phyloP scores from a whole-genome alignment of 2,113 vertebrate genomes.

The Sylvilagus bachmani region DNA sequence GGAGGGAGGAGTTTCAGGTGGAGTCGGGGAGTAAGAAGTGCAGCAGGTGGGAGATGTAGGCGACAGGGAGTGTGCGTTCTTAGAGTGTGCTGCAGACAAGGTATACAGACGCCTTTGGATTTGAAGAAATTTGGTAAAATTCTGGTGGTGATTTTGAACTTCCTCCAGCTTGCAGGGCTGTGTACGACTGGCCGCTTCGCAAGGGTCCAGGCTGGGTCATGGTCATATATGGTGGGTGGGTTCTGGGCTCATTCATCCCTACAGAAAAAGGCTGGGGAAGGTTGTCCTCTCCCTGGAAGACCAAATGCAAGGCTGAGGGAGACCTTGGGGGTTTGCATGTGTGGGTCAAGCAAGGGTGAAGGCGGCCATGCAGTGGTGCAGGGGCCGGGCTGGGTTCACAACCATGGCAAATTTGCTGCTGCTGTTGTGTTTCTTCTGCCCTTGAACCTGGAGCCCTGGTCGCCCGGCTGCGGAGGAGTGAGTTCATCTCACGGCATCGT shows the following conservation, averaged over 20 bases:
- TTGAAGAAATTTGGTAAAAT: not conserved
- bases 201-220: not conserved
- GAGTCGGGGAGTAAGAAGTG: not conserved
- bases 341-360: not conserved
- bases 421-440: not conserved
- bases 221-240: rapidly evolving
- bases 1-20: too few relatives aligned
- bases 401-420: not conserved
- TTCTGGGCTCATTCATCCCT: not conserved
- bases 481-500: not conserved
- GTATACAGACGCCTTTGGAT: not conserved
- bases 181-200: rapidly evolving
- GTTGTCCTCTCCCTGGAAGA: not conserved
- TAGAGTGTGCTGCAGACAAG: not conserved
- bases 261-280: not conserved
- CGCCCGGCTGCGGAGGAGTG: not conserved
- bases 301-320: too few relatives aligned
- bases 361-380: not conserved
- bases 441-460: not conserved
- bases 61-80: not conserved
- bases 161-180: not conserved
- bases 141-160: not conserved
- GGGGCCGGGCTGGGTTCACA: rapidly evolving
- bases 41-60: rapidly evolving
- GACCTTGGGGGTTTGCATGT: rapidly evolving